Conservation (phyloP, 2,797 vertebrate genomes). For the Limosa lapponica region DNA sequence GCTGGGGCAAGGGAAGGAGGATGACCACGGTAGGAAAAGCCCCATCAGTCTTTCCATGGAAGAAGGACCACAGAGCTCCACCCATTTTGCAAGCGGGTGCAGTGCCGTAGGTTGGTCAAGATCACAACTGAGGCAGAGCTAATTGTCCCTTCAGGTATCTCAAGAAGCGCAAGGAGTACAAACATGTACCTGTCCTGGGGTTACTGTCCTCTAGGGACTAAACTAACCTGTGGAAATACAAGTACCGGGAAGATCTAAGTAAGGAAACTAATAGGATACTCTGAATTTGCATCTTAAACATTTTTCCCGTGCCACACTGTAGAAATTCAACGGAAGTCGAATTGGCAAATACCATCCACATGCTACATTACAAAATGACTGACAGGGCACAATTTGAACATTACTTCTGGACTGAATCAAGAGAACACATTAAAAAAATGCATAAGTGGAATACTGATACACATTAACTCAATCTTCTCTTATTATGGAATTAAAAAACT, state of each 20-base stretch:
- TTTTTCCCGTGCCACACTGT: background rate
- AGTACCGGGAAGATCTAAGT: background rate
- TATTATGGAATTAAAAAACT: slow-evolving; percentile 53
- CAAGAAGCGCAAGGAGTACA: background rate
- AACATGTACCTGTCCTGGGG: background rate
- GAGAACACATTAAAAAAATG: background rate
- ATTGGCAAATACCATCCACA: background rate
- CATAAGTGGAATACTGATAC: background rate
- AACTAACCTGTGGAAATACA: background rate
- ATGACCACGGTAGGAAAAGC: background rate
- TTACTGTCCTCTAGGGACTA: background rate
- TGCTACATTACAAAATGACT: background rate
- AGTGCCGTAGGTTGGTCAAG: background rate
- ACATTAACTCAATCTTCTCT: slow-evolving; percentile 58
- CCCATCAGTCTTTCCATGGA: background rate
- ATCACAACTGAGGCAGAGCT: background rate
- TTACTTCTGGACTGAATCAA: slow-evolving; percentile 9
- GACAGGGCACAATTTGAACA: slow-evolving; percentile 2
- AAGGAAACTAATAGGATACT: background rate
- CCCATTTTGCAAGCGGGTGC: background rate
- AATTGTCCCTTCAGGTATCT: background rate
- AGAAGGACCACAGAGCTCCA: background rate
- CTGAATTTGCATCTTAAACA: background rate
- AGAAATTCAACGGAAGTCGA: background rate
- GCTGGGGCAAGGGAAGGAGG: background rate